phyloP scores from a whole-genome alignment of 1,140 invertebrate genomes.

The Gryon sp. region DNA sequence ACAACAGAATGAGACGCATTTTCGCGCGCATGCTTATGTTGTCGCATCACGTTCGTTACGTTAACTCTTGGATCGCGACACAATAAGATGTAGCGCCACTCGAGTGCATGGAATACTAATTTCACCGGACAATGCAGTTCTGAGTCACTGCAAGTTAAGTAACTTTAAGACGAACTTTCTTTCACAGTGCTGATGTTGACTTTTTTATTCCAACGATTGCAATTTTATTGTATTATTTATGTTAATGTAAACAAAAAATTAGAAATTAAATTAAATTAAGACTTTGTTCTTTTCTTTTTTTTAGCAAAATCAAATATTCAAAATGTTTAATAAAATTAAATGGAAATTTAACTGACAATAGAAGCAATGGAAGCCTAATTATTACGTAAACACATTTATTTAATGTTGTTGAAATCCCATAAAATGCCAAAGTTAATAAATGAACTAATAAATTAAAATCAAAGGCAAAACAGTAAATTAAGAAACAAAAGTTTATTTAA shows the following conservation, averaged over 20 bases:
- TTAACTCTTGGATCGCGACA: slow-evolving; percentile 30
- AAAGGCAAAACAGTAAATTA: background rate
- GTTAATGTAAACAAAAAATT: no score
- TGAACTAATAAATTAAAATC: background rate
- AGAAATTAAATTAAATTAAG: no score
- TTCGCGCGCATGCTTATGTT: slow-evolving; percentile 19
- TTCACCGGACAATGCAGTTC: slow-evolving; percentile 19
- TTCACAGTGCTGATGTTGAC: background rate
- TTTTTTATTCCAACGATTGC: no score
- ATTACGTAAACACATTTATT: no score
- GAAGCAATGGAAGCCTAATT: background rate
- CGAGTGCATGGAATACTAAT: slow-evolving; percentile 45
- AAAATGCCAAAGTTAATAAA: no score
- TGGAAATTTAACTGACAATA: no score
- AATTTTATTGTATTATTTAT: no score
- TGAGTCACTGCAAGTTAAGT: slow-evolving; percentile 16
- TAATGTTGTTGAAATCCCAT: no score
- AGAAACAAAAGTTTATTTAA: background rate
- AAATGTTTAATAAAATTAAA: no score
- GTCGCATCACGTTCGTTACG: slow-evolving; percentile 40
- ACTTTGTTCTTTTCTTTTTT: no score
- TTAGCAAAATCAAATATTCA: no score
- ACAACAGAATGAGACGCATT: slow-evolving; percentile 27
- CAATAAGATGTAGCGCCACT: slow-evolving; percentile 58
- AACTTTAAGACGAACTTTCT: slow-evolving; percentile 3